Evolutionary conservation across 2,888 invertebrate genomes (phyloP).

Genomic region (Spilosoma lubricipeda): DNA sequence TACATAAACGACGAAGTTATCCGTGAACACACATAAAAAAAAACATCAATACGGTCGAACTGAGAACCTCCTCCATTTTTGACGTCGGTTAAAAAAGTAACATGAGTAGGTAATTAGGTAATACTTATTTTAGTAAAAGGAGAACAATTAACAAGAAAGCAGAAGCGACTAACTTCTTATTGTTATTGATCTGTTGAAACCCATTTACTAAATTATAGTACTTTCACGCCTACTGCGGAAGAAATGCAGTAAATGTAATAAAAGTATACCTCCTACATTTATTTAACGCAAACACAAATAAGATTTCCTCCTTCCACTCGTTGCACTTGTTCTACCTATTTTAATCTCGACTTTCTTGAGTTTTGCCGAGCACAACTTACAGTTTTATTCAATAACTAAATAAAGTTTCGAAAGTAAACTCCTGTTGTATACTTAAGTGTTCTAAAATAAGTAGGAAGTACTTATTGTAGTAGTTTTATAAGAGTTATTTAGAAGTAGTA

Average conservation of each 20-base stretch:
- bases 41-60: too few species aligned
- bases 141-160: background rate
- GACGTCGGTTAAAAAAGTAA: too few species aligned
- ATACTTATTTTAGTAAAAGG: too few species aligned
- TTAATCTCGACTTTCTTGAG: conserved; percentile 12
- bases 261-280: background rate
- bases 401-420: conserved; percentile 2
- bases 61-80: too few species aligned
- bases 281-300: conserved; percentile 9
- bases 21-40: too few species aligned
- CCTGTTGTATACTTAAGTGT: background rate
- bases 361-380: background rate
- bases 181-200: background rate
- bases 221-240: background rate
- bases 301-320: background rate
- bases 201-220: background rate
- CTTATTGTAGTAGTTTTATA: background rate
- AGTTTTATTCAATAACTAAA: conserved; percentile 11
- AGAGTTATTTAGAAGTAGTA: background rate
- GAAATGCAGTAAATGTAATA: background rate
- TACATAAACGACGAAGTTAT: too few species aligned
- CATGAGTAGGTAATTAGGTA: too few species aligned
- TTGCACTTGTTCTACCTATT: conserved; percentile 9
- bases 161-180: background rate
- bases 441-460: background rate